These are phyloP conservation scores for Solenopsis invicta DNA, from an alignment of 1,140 invertebrate genomes.

Conservation along the genomic window DNA sequence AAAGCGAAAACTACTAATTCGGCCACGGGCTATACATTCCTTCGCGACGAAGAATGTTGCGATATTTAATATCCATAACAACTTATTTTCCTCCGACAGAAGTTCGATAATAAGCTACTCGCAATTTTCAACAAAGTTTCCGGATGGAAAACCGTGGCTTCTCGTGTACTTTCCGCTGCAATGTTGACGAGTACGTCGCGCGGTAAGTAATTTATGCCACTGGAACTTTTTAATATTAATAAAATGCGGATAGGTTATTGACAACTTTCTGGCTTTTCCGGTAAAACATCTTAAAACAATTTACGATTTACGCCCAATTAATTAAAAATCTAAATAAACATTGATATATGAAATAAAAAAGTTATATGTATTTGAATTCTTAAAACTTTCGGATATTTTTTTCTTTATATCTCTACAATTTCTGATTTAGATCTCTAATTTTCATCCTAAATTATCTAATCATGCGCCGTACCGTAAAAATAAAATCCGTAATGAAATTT, in stretches of 20 bases:
- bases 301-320: slow-evolving; percentile 3
- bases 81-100: slow-evolving; percentile 19
- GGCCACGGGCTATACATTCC: slow-evolving; percentile 2
- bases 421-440: background rate
- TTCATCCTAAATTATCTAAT: background rate
- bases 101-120: slow-evolving; percentile 57
- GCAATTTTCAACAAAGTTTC: slow-evolving; percentile 58
- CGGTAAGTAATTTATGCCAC: slow-evolving; percentile 56
- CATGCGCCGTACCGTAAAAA: background rate
- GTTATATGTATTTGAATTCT: background rate
- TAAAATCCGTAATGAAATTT: slow-evolving; percentile 40
- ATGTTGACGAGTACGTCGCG: slow-evolving; percentile 47
- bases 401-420: background rate
- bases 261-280: slow-evolving; percentile 42
- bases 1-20: slow-evolving; percentile 48
- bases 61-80: slow-evolving; percentile 62
- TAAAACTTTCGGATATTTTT: background rate
- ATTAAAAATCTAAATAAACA: slow-evolving; percentile 8
- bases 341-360: background rate
- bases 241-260: slow-evolving; percentile 41
- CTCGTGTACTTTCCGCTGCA: slow-evolving; percentile 29
- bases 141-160: slow-evolving; percentile 33
- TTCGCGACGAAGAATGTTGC: slow-evolving; percentile 31
- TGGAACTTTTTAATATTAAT: slow-evolving; percentile 59
- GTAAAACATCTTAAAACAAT: background rate